These are phyloP conservation scores for Pholis gunnellus DNA, from an alignment of 2,113 vertebrate genomes.

Conservation along the genomic window DNA sequence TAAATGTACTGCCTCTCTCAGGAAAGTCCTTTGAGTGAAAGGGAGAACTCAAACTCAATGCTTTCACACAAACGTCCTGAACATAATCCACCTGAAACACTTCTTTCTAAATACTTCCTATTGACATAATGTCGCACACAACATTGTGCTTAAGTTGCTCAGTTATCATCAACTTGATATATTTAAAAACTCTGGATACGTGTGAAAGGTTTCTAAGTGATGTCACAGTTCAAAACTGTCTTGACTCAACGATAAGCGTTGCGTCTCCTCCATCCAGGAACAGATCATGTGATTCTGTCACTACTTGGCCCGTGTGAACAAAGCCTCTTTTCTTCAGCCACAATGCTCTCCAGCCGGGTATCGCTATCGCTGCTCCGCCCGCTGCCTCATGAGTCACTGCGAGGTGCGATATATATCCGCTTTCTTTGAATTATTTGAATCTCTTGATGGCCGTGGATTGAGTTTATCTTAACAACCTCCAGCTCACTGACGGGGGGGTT, in stretches of 20 bases:
- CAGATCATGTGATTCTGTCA: constrained; percentile 62
- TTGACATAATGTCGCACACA: not conserved
- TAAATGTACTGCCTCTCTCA: not conserved
- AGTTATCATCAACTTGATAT: not conserved
- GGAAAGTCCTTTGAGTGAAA: not conserved
- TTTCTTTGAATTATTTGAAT: constrained; percentile 67
- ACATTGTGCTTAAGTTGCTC: not conserved
- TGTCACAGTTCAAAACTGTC: not conserved
- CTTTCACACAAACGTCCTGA: not conserved
- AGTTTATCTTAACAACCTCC: constrained; percentile 17
- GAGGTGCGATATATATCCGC: constrained; percentile 48
- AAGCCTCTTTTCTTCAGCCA: constrained; percentile 64
- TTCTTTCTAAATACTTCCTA: not conserved
- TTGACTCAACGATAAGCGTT: constrained; percentile 10
- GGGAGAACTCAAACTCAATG: not conserved
- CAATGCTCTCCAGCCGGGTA: constrained; percentile 53
- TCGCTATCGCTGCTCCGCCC: constrained; percentile 60
- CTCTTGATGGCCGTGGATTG: constrained; percentile 28
- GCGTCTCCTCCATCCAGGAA: constrained; percentile 29
- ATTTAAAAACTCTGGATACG: not conserved
- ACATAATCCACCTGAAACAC: not conserved
- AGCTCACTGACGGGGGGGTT: constrained; percentile 9
- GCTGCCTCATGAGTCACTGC: constrained; percentile 55
- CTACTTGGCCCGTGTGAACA: constrained; percentile 58
- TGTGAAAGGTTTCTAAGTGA: not conserved